Conservation (phyloP, 1,140 invertebrate genomes). For the Calycopis cecrops region DNA sequence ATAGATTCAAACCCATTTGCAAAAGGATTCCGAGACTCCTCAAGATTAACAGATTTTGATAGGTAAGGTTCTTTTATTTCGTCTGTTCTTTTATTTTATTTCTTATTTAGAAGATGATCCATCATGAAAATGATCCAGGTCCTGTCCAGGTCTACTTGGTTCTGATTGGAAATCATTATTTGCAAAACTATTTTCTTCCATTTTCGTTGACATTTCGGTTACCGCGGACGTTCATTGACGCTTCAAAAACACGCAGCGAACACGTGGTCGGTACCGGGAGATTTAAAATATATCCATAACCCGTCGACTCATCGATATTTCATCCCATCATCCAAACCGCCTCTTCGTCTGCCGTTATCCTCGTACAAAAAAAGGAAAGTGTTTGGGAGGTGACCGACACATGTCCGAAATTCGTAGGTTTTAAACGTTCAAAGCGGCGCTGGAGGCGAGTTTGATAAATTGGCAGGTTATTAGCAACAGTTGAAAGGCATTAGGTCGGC, state of each 20-base stretch:
- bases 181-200: too few relatives aligned
- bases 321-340: too few relatives aligned
- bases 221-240: too few relatives aligned
- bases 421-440: constrained; percentile 22
- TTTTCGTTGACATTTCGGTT: too few relatives aligned
- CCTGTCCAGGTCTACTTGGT: too few relatives aligned
- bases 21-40: constrained; percentile 95
- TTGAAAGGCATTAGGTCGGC: constrained; percentile 70
- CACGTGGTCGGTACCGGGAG: too few relatives aligned
- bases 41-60: constrained; percentile 94
- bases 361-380: neutral
- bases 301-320: too few relatives aligned
- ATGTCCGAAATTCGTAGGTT: constrained; percentile 8
- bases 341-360: neutral
- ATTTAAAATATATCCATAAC: too few relatives aligned
- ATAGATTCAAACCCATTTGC: constrained; percentile 97
- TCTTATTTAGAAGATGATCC: neutral
- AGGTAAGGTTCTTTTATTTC: constrained; percentile 68
- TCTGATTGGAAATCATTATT: too few relatives aligned
- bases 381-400: constrained; percentile 11
- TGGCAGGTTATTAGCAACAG: constrained; percentile 73
- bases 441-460: constrained; percentile 66
- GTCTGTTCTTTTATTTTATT: too few relatives aligned
- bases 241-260: too few relatives aligned
- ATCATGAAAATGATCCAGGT: neutral